Conservation (phyloP, 1,140 invertebrate species). For the Bombus balteatus region DNA sequence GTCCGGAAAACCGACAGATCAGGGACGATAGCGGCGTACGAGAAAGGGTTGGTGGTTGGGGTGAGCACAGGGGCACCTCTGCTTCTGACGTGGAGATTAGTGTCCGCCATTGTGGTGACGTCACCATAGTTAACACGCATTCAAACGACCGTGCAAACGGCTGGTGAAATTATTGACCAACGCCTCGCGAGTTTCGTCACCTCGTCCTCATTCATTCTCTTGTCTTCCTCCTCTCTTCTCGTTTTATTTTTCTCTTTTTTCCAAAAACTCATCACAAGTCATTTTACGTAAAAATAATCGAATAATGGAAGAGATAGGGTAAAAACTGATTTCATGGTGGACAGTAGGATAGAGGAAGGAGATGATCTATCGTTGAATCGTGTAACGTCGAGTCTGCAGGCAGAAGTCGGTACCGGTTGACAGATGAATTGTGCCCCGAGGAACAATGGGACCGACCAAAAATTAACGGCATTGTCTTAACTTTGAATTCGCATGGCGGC, state of each 20-base stretch:
- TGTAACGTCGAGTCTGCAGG: constrained; percentile 35
- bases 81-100: constrained; percentile 83
- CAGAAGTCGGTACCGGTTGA: constrained; percentile 78
- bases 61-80: constrained; percentile 71
- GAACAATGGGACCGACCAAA: constrained; percentile 82
- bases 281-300: neutral
- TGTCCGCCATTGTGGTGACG: constrained; percentile 83
- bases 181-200: neutral
- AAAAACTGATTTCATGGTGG: neutral
- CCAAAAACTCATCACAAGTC: neutral
- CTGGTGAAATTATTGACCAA: constrained; percentile 70
- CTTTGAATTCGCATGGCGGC: constrained; percentile 72
- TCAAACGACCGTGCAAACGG: constrained; percentile 67
- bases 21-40: constrained; percentile 70
- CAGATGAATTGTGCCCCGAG: constrained; percentile 78
- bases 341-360: neutral
- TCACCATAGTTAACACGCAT: constrained; percentile 82
- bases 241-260: too few relatives aligned
- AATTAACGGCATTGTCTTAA: constrained; percentile 83
- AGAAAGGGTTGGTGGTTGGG: constrained; percentile 65
- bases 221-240: too few relatives aligned
- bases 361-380: constrained; percentile 22
- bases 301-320: neutral
- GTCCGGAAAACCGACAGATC: constrained; percentile 80
- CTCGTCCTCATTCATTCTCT: neutral